These are phyloP conservation scores for Pampus argenteus DNA, from an alignment of 2,797 vertebrate genomes.

Conservation along the genomic window DNA sequence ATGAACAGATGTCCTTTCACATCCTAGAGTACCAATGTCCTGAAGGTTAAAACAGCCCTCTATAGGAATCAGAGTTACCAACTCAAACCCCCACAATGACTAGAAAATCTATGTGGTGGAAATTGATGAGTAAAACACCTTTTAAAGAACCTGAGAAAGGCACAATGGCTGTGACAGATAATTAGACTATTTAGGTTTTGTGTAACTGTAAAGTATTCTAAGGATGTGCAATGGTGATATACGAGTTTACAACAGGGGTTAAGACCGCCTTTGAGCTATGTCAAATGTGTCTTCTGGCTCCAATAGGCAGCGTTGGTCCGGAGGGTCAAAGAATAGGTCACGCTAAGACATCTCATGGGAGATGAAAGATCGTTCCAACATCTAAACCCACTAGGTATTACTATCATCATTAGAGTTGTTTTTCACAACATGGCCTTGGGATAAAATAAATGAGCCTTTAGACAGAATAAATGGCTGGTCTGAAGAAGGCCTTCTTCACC, in stretches of 20 bases:
- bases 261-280: constrained; percentile 69
- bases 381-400: constrained; percentile 76
- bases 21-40: constrained; percentile 24
- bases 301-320: constrained; percentile 69
- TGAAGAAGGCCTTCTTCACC: constrained; percentile 62
- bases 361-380: constrained; percentile 71
- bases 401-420: constrained; percentile 82
- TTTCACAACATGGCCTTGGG: constrained; percentile 79
- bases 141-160: constrained; percentile 19
- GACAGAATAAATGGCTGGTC: constrained; percentile 75
- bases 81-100: constrained; percentile 17
- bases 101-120: constrained; percentile 8
- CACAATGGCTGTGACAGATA: constrained; percentile 16
- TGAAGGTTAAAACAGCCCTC: constrained; percentile 37
- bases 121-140: constrained; percentile 45
- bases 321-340: constrained; percentile 74
- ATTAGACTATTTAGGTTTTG: constrained; percentile 32
- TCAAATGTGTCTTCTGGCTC: constrained; percentile 78
- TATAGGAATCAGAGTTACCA: constrained; percentile 15
- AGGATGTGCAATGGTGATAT: constrained; percentile 56
- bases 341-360: constrained; percentile 65
- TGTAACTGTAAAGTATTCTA: constrained; percentile 41
- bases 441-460: constrained; percentile 81
- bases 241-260: constrained; percentile 61
- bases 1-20: constrained; percentile 48